phyloP scores from a whole-genome alignment of 1,140 invertebrate genomes.

The Choristoneura fumiferana region DNA sequence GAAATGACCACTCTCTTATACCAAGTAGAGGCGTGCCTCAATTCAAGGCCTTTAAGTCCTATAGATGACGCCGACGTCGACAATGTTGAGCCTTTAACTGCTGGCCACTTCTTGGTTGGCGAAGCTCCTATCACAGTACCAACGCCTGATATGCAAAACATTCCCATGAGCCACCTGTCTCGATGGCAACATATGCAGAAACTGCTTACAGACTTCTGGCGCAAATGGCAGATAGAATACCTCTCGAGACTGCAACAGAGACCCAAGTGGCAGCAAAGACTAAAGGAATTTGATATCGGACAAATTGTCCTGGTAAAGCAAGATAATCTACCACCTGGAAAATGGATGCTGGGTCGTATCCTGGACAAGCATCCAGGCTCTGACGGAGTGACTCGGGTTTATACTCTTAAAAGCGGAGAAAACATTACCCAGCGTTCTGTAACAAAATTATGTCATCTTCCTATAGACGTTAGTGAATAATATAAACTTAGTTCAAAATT shows the following conservation, averaged over 20 bases:
- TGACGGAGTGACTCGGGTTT: slow-evolving; percentile 13
- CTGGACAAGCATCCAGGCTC: slow-evolving; percentile 44
- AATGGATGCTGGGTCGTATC: slow-evolving; percentile 58
- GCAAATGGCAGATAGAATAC: slow-evolving; percentile 44
- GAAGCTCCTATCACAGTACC: slow-evolving; percentile 20
- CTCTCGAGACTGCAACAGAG: slow-evolving; percentile 36
- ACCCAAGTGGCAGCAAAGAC: slow-evolving; percentile 37
- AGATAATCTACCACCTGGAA: slow-evolving; percentile 44
- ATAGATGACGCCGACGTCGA: slow-evolving; percentile 26
- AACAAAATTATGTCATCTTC: no score
- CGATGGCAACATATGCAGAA: slow-evolving; percentile 31
- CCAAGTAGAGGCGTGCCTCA: slow-evolving; percentile 37
- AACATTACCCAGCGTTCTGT: no score
- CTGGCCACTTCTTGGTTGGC: slow-evolving; percentile 27
- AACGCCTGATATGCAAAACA: slow-evolving; percentile 1
- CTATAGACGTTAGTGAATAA: no score
- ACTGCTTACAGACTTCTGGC: slow-evolving; percentile 43
- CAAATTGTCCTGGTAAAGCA: slow-evolving; percentile 48
- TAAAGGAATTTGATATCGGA: slow-evolving; percentile 27
- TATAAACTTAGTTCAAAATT: no score
- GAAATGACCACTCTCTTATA: slow-evolving; percentile 37
- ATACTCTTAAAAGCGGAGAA: no score
- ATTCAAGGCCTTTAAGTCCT: slow-evolving; percentile 30
- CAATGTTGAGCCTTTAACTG: slow-evolving; percentile 34
- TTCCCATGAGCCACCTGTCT: not conserved